A percentile compares a stretch with the other conserved stretches of the same genome.
Conservation (phyloP, 2,888 invertebrate species). For the Aradus depressus region DNA sequence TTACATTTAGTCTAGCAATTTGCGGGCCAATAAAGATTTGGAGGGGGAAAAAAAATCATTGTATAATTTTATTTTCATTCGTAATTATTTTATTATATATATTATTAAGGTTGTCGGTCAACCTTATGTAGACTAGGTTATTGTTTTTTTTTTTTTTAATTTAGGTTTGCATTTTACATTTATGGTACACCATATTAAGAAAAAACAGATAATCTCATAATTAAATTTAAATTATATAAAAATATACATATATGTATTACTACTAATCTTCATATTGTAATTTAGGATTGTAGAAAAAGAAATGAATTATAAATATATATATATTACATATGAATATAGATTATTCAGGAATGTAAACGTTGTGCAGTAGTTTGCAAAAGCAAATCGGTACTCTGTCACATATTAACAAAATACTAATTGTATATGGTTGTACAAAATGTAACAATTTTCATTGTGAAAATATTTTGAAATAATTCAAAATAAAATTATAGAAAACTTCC, state of each 20-base stretch:
- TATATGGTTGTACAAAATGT: constrained; percentile 43
- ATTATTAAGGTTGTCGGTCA: constrained; percentile 16
- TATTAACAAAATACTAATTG: constrained; percentile 32
- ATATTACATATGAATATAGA: constrained; percentile 15
- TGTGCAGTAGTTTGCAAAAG: constrained; percentile 29
- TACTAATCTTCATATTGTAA: constrained; percentile 25
- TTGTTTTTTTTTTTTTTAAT: constrained; percentile 18
- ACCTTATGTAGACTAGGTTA: constrained; percentile 21
- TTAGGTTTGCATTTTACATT: constrained; percentile 21
- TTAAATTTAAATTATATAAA: constrained; percentile 22
- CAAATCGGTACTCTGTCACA: constrained; percentile 27
- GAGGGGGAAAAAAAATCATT: constrained; percentile 9
- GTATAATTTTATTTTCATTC: constrained; percentile 12
- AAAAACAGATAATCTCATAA: constrained; percentile 23
- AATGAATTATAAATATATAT: constrained; percentile 17
- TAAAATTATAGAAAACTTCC: constrained; percentile 26
- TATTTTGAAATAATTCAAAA: constrained; percentile 32
- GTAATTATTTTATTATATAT: constrained; percentile 19
- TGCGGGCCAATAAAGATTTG: constrained; percentile 10
- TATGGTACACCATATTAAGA: constrained; percentile 24
- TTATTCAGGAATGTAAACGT: constrained; percentile 25
- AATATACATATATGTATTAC: constrained; percentile 23
- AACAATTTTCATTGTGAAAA: constrained; percentile 37
- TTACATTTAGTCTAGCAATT: constrained; percentile 17
- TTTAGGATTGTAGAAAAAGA: constrained; percentile 26